Conservation (phyloP, 2,797 vertebrate genomes). For the Nyctibius grandis region DNA sequence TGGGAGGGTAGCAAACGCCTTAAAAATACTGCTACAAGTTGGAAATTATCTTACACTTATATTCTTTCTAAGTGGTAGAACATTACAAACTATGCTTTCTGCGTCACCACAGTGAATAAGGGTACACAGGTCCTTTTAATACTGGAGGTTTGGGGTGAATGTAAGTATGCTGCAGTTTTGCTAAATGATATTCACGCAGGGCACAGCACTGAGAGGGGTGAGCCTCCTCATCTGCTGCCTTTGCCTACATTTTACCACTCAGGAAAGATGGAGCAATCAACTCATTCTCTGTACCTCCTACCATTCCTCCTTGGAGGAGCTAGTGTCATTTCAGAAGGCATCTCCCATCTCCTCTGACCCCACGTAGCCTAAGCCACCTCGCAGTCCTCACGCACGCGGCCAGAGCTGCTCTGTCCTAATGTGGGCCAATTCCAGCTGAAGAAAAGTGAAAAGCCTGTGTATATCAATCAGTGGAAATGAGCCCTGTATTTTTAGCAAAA, state of each 20-base stretch:
- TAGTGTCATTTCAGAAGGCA: not conserved
- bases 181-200: not conserved
- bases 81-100: not conserved
- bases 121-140: not conserved
- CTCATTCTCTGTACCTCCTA: not conserved
- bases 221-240: not conserved
- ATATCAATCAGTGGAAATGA: not conserved
- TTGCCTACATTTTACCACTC: not conserved
- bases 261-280: not conserved
- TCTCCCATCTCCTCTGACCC: not conserved
- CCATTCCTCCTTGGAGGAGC: not conserved
- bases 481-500: not conserved
- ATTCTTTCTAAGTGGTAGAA: not conserved
- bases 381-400: rapidly evolving
- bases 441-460: not conserved
- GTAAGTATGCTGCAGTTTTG: not conserved
- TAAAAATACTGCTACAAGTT: not conserved
- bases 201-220: not conserved
- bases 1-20: not conserved
- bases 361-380: rapidly evolving
- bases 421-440: not conserved
- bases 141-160: not conserved
- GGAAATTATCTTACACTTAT: not conserved
- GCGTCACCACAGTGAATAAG: not conserved
- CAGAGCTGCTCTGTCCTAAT: not conserved